Conservation (phyloP, 1,140 invertebrate genomes). For the Pteromalus puparum region DNA sequence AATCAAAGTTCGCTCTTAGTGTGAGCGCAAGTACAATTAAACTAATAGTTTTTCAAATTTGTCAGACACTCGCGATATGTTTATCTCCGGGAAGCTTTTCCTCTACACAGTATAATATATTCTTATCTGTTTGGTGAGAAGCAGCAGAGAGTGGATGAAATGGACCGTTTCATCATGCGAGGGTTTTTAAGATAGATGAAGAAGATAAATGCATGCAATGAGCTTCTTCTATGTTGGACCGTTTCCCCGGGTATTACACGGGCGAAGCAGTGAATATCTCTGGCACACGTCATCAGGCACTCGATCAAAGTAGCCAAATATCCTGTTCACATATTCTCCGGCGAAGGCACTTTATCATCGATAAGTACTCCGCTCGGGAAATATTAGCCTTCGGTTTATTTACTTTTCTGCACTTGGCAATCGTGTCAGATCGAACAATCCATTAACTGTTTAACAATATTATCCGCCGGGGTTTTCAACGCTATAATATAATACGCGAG, state of each 20-base stretch:
- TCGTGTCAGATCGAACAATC: too few relatives aligned
- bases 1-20: neutral
- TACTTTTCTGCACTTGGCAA: neutral
- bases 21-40: neutral
- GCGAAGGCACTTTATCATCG: conserved; percentile 32
- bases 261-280: conserved; percentile 29
- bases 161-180: conserved; percentile 23
- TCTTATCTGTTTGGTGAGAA: neutral
- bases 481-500: neutral
- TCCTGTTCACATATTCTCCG: conserved; percentile 15
- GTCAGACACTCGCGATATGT: neutral
- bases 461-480: too few relatives aligned
- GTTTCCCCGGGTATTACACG: neutral
- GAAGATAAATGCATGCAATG: conserved; percentile 21
- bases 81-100: neutral
- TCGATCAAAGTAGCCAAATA: conserved; percentile 40
- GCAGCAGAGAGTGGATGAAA: neutral
- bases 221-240: conserved; percentile 16
- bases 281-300: conserved; percentile 33
- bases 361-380: neutral
- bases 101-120: neutral
- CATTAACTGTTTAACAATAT: too few relatives aligned
- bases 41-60: neutral
- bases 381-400: conserved; percentile 10
- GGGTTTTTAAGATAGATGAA: conserved; percentile 25